Conservation (phyloP, 2,113 vertebrate species). For the Promerops cafer region DNA sequence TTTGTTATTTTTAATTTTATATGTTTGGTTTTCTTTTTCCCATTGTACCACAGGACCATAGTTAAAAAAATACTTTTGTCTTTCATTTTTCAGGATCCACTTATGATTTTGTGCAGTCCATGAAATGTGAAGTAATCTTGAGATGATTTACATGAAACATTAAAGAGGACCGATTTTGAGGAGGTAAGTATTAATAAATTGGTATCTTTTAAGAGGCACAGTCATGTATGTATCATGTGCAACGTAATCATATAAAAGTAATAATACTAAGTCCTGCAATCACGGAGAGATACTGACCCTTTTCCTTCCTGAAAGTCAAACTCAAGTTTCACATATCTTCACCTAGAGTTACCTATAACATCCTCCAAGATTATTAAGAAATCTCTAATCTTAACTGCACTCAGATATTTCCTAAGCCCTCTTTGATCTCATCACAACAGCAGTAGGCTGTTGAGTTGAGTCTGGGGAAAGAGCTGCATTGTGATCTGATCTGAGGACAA, state of each 20-base stretch:
- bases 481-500: not conserved
- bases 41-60: not conserved
- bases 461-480: not conserved
- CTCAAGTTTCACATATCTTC: not conserved
- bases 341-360: not conserved
- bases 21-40: not conserved
- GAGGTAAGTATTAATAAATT: not conserved
- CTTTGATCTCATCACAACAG: not conserved
- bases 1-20: not conserved
- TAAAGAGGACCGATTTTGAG: not conserved
- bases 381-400: not conserved
- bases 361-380: not conserved
- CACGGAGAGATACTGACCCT: not conserved
- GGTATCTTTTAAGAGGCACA: not conserved
- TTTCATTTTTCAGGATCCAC: not conserved
- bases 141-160: not conserved
- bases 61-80: not conserved
- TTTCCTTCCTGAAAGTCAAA: not conserved
- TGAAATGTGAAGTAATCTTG: not conserved
- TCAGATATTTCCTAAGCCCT: not conserved
- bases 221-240: rapidly evolving
- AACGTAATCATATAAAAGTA: not conserved
- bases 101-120: not conserved
- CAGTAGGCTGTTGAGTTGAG: not conserved
- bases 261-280: not conserved